Conservation (phyloP, 2,113 vertebrate genomes). For the Emberiza fucata region DNA sequence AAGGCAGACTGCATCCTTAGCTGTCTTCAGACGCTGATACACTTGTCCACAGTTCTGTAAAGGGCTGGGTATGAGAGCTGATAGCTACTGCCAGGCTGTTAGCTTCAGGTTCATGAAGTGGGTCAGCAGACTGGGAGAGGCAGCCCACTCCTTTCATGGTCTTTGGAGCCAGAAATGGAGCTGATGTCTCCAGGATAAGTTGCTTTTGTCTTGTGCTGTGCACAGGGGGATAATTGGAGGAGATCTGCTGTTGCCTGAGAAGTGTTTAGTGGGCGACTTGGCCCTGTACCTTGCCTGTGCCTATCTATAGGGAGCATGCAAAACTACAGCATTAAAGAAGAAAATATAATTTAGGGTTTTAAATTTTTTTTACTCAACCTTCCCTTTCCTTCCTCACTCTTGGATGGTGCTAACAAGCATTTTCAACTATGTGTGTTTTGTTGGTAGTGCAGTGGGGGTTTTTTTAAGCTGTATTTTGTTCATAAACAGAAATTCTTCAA, state of each 20-base stretch:
- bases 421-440: neutral
- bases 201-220: neutral
- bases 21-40: neutral
- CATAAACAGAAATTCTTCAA: neutral
- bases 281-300: neutral
- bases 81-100: neutral
- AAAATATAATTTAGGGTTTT: neutral
- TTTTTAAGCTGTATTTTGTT: neutral
- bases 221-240: neutral
- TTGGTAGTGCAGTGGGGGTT: neutral
- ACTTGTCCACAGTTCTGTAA: neutral
- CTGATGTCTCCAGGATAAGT: neutral
- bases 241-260: neutral
- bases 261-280: rapidly evolving
- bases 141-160: neutral
- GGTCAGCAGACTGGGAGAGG: neutral
- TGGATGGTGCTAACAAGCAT: neutral
- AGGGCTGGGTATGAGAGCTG: neutral
- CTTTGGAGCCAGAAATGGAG: neutral
- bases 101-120: neutral
- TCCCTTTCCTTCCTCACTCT: neutral
- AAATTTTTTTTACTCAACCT: neutral
- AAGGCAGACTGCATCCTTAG: neutral
- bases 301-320: neutral
- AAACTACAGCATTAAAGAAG: neutral